phyloP scores from a whole-genome alignment of 1,140 invertebrate species.

The Ceratina japonica region DNA sequence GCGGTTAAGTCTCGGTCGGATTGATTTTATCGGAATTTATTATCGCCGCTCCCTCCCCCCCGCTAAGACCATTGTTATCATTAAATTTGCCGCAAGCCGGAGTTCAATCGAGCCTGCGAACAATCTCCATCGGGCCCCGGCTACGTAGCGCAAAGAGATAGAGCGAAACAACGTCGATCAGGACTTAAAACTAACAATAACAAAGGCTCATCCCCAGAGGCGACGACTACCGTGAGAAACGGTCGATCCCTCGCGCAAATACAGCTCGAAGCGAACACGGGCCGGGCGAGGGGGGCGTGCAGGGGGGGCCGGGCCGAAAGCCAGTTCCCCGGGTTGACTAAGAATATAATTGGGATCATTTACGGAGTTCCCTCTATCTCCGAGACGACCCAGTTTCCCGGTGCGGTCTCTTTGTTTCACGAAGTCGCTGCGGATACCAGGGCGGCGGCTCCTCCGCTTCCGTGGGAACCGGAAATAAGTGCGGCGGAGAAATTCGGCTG shows the following conservation, averaged over 20 bases:
- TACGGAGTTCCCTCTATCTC: constrained; percentile 27
- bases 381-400: constrained; percentile 16
- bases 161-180: background rate
- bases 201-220: background rate
- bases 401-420: constrained; percentile 38
- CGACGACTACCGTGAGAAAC: background rate
- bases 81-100: too few species aligned
- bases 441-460: background rate
- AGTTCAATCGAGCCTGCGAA: too few species aligned
- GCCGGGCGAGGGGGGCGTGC: too few species aligned
- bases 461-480: constrained; percentile 31
- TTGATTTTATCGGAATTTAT: too few species aligned
- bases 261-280: background rate
- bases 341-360: constrained; percentile 47
- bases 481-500: constrained; percentile 29
- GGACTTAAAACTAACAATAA: background rate
- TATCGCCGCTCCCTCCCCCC: too few species aligned
- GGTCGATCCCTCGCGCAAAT: background rate
- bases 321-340: constrained; percentile 23
- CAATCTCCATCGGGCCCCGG: background rate
- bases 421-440: constrained; percentile 3
- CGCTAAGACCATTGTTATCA: too few species aligned
- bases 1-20: too few species aligned
- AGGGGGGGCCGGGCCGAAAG: background rate
- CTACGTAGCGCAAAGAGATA: background rate